A percentile compares a stretch with the other conserved stretches of the same genome.
These are phyloP conservation scores for Lipophrys pholis DNA, from an alignment of 2,113 vertebrate genomes.

Conservation along the genomic window DNA sequence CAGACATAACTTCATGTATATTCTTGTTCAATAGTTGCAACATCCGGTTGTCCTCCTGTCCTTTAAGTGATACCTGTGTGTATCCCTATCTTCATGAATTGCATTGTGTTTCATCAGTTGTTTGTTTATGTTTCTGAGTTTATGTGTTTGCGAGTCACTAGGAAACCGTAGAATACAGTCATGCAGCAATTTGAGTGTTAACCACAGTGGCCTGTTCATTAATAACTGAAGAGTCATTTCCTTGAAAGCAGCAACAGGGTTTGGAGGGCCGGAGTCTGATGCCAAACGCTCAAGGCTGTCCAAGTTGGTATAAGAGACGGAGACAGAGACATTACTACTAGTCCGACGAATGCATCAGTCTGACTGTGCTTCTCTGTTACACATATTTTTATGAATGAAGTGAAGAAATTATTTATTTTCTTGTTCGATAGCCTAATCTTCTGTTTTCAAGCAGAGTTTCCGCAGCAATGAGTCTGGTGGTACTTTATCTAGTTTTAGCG, in stretches of 20 bases:
- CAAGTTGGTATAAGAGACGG: constrained; percentile 35
- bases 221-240: constrained; percentile 36
- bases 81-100: not conserved
- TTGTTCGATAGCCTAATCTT: not conserved
- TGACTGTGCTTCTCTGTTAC: not conserved
- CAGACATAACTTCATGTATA: too few relatives aligned
- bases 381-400: constrained; percentile 27
- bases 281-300: constrained; percentile 32
- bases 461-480: not conserved
- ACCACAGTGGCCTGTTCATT: constrained; percentile 14
- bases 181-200: constrained; percentile 1
- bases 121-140: not conserved
- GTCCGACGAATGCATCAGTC: constrained; percentile 19
- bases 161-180: not conserved
- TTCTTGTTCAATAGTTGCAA: too few relatives aligned
- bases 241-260: constrained; percentile 58
- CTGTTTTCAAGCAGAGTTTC: not conserved
- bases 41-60: too few relatives aligned
- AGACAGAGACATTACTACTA: constrained; percentile 15
- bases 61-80: too few relatives aligned
- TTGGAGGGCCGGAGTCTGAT: constrained; percentile 1
- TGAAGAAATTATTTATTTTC: constrained; percentile 5
- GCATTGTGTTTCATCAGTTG: not conserved
- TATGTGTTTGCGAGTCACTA: not conserved
- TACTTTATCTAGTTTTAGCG: too few relatives aligned